Percentiles rank a stretch among this genome's conserved stretches.
These are phyloP conservation scores for Mastomys coucha DNA, from an alignment of 2,113 vertebrate species.

Conservation along the genomic window DNA sequence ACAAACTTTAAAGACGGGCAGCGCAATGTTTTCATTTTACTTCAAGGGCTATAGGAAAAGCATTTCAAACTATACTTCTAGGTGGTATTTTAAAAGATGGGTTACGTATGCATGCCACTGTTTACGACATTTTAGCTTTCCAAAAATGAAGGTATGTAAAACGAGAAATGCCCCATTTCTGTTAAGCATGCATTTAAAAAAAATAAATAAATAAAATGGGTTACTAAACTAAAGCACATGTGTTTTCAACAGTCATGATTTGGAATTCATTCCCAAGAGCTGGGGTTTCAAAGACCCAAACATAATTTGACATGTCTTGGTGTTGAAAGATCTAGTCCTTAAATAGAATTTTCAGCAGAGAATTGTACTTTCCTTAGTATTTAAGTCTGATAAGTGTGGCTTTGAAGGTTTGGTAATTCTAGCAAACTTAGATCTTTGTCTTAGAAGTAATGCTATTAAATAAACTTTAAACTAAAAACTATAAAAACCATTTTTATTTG, in stretches of 20 bases:
- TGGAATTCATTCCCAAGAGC: constrained; percentile 26
- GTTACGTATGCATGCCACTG: neutral
- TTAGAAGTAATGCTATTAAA: constrained; percentile 44
- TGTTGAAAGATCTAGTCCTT: constrained; percentile 33
- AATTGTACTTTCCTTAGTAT: constrained; percentile 15
- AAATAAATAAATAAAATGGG: neutral
- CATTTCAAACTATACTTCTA: constrained; percentile 51
- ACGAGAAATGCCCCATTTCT: constrained; percentile 15
- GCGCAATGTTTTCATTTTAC: constrained; percentile 54
- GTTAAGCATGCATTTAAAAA: constrained; percentile 12
- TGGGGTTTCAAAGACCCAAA: constrained; percentile 37
- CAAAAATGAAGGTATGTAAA: constrained; percentile 60
- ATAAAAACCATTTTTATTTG: neutral
- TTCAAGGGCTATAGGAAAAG: neutral
- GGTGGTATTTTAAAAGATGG: constrained; percentile 42
- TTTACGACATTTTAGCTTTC: constrained; percentile 39
- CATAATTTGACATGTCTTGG: constrained; percentile 19
- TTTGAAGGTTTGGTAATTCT: constrained; percentile 1
- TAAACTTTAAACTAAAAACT: constrained; percentile 48
- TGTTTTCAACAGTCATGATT: constrained; percentile 3
- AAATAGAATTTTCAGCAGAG: neutral
- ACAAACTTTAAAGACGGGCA: neutral
- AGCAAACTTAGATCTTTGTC: constrained; percentile 46
- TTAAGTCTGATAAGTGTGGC: constrained; percentile 23
- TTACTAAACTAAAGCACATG: constrained; percentile 4